These are phyloP conservation scores for Pterocles burchelli DNA, from an alignment of 2,113 vertebrate species.

Conservation along the genomic window DNA sequence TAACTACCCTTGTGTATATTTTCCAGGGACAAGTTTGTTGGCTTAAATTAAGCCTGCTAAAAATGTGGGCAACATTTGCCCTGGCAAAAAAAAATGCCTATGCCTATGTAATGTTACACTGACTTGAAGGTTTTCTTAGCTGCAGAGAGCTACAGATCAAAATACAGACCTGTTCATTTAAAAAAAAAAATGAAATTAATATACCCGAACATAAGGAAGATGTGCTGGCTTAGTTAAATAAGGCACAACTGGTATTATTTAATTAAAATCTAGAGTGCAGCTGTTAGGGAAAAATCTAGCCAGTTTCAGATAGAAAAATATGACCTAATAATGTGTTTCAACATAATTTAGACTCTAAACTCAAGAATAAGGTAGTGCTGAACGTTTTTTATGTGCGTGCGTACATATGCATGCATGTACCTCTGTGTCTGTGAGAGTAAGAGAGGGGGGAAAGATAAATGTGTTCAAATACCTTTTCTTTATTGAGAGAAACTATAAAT, in stretches of 20 bases:
- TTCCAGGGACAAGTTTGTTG: background rate
- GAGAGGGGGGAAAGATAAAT: background rate
- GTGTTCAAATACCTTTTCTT: slow-evolving; percentile 13
- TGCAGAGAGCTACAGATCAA: background rate
- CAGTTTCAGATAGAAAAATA: slow-evolving; percentile 61
- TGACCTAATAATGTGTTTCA: slow-evolving; percentile 11
- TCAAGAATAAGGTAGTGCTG: background rate
- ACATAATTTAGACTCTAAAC: slow-evolving; percentile 8
- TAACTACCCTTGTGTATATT: background rate
- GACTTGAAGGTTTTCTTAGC: background rate
- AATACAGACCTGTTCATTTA: slow-evolving; percentile 18
- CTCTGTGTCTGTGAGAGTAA: background rate
- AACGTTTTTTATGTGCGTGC: background rate
- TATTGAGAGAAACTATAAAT: slow-evolving; percentile 2
- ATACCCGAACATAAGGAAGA: slow-evolving; percentile 48
- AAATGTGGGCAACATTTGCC: background rate
- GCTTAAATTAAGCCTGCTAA: background rate
- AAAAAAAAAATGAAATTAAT: slow-evolving; percentile 47
- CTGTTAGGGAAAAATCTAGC: slow-evolving; percentile 39
- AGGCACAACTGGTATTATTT: slow-evolving; percentile 66
- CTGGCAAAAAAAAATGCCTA: background rate
- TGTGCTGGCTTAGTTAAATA: slow-evolving; percentile 67
- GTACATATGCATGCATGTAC: background rate
- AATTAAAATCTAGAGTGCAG: slow-evolving; percentile 68
- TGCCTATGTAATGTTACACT: background rate